These are phyloP conservation scores for Drosophila villosipedis DNA, from an alignment of 2,888 invertebrate species.

Conservation along the genomic window DNA sequence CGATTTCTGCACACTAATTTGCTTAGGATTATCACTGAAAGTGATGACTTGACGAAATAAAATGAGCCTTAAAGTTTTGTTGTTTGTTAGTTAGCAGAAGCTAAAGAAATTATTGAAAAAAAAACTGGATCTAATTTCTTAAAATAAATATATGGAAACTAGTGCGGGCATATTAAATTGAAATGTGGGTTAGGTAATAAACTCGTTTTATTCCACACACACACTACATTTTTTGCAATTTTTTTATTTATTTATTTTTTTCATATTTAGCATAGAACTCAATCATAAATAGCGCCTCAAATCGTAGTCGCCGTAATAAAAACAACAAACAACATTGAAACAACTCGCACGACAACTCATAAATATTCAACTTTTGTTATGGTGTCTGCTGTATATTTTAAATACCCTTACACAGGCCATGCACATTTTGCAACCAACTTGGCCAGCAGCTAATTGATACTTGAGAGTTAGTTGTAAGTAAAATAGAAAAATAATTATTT, in stretches of 20 bases:
- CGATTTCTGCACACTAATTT: slow-evolving; percentile 7
- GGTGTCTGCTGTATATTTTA: slow-evolving; percentile 48
- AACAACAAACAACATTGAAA: slow-evolving; percentile 36
- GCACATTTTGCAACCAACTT: fast-evolving
- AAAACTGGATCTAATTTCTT: slow-evolving; percentile 6
- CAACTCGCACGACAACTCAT: slow-evolving; percentile 64
- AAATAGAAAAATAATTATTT: not conserved
- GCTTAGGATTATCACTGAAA: slow-evolving; percentile 19
- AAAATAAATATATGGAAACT: not conserved
- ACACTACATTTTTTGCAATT: not conserved
- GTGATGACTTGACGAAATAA: slow-evolving; percentile 33
- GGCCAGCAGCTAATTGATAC: not conserved
- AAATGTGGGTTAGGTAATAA: not conserved
- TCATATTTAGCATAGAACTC: slow-evolving; percentile 25
- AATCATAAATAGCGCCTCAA: slow-evolving; percentile 48
- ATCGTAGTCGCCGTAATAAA: slow-evolving; percentile 25
- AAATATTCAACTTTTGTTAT: slow-evolving; percentile 64
- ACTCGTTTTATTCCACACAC: slow-evolving; percentile 16
- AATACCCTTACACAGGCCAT: slow-evolving; percentile 14
- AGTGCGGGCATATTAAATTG: not conserved
- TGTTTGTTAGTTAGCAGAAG: slow-evolving; percentile 10
- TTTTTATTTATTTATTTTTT: not conserved
- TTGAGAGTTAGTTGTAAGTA: not conserved
- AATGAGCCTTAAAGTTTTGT: not conserved
- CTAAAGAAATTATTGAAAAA: slow-evolving; percentile 18